Evolutionary conservation across 2,797 vertebrate genomes (phyloP), one percentile per base, ranked within the genome.

Genomic region (Balearica regulorum): DNA sequence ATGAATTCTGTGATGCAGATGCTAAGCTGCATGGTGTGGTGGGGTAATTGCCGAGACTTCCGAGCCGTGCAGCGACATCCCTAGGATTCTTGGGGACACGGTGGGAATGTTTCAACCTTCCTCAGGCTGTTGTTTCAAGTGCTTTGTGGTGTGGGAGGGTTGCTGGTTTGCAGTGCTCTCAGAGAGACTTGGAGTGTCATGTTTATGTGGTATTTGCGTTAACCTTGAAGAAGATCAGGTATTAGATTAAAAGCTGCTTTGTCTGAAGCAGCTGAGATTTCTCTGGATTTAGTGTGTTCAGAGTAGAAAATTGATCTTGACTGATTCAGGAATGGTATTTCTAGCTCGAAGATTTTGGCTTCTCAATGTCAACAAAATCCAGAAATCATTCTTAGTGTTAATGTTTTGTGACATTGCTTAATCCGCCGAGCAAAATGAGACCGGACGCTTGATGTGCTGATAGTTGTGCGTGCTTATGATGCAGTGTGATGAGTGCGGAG

Each of bases 11-110:
- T 1, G 3, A 20, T 2, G 3, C 43, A 35, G 55, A 31, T 9
- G 19, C 62, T 13, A 46, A 39, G 53, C 68, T 49, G 58, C 0
- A 4, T 1, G 5, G 51, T 41, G 29, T n/a, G 46, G 28, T 39
- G 70, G 57, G 57, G 41, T 48, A n/a, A 55, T 11, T 4, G 10
- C 28, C 4, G 6, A 21, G 48, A 16, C 22, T 48, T 25, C 21
- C 0, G 5, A 70, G 58, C n/a, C 0, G 0, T 16, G 7, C n/a
- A 8, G 15, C 1, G 2, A 20, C 1, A 0, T 58, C 64, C 58
- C 39, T 29, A 41, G 44, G 28, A 39, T 60, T 39, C 28, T 49
- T 0, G 1, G 35, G 37, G 70, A 8, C 6, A 2, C 0, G 1
- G 9, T 31, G 29, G 57, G 33, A 76, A 28, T 4, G 2, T 83